A percentile compares a stretch with the other conserved stretches of the same genome.
These are phyloP conservation scores for Leptogaster cylindrica DNA, from an alignment of 2,888 invertebrate genomes.

Conservation along the genomic window DNA sequence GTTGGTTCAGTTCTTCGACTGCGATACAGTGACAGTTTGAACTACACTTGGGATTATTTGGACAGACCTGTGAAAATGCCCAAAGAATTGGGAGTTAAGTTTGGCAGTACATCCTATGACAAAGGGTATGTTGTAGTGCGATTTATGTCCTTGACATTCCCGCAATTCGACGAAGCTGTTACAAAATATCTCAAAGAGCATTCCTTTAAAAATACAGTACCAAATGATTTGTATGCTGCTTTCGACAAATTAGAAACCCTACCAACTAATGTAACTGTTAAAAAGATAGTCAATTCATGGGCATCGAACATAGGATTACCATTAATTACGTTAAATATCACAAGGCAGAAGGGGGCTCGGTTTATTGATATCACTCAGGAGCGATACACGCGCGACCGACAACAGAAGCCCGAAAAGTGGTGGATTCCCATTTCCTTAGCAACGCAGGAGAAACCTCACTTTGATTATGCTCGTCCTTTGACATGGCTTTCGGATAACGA, in stretches of 20 bases:
- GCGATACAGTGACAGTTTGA: background rate
- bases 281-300: slow-evolving; percentile 30
- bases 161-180: slow-evolving; percentile 12
- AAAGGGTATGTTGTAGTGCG: slow-evolving; percentile 34
- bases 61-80: slow-evolving; percentile 26
- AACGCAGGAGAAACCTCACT: background rate
- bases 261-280: slow-evolving; percentile 9
- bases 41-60: background rate
- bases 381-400: slow-evolving; percentile 2
- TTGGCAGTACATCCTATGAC: background rate
- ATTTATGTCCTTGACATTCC: slow-evolving; percentile 24
- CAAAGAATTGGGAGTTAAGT: slow-evolving; percentile 1
- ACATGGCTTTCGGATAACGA: slow-evolving; percentile 4
- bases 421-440: slow-evolving; percentile 32
- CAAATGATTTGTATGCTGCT: slow-evolving; percentile 30
- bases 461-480: background rate
- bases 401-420: slow-evolving; percentile 23
- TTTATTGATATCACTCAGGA: slow-evolving; percentile 9
- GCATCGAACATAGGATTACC: slow-evolving; percentile 27
- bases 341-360: background rate
- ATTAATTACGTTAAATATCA: slow-evolving; percentile 12
- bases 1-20: background rate
- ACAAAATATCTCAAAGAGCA: slow-evolving; percentile 15
- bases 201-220: slow-evolving; percentile 10
- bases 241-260: background rate